phyloP scores from a whole-genome alignment of 2,113 vertebrate genomes.

The Thamnaconus septentrionalis region DNA sequence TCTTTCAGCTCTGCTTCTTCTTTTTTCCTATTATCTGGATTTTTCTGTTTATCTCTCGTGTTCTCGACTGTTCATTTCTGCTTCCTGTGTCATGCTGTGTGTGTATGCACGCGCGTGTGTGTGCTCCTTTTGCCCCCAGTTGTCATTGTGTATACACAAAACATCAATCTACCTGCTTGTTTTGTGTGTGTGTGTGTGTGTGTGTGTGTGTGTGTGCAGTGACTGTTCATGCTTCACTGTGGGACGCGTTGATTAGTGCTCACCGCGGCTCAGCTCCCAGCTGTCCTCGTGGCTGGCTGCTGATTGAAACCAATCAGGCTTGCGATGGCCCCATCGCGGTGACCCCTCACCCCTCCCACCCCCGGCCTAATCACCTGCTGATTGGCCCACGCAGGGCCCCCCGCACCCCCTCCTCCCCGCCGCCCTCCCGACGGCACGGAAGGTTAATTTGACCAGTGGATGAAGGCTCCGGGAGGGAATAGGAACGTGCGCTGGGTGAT shows the following conservation, averaged over 20 bases:
- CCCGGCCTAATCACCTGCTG: conserved; percentile 76
- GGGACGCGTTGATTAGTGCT: conserved; percentile 74
- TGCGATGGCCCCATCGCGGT: conserved; percentile 75
- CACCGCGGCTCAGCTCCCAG: conserved; percentile 73
- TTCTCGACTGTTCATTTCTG: conserved; percentile 67
- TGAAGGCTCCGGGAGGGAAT: conserved; percentile 76
- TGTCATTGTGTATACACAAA: conserved; percentile 39
- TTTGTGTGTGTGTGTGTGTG: conserved; percentile 27
- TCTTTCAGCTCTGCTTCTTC: background rate
- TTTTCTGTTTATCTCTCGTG: conserved; percentile 68
- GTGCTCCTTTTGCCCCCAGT: background rate
- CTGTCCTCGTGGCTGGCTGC: conserved; percentile 70
- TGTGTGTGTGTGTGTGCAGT: conserved; percentile 37
- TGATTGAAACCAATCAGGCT: conserved; percentile 80
- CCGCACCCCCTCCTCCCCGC: too few species aligned
- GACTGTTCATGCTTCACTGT: conserved; percentile 75
- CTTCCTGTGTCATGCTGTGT: conserved; percentile 63
- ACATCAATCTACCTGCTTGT: conserved; percentile 41
- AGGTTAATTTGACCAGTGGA: conserved; percentile 78
- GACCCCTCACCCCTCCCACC: conserved; percentile 76
- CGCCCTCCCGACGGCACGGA: conserved; percentile 65
- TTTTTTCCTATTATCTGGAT: conserved; percentile 47
- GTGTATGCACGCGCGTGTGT: conserved; percentile 52
- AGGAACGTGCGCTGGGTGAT: conserved; percentile 75
- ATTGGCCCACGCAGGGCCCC: conserved; percentile 74